Evolutionary conservation across 2,113 vertebrate species (phyloP).

Genomic region (Anguilla japonica): DNA sequence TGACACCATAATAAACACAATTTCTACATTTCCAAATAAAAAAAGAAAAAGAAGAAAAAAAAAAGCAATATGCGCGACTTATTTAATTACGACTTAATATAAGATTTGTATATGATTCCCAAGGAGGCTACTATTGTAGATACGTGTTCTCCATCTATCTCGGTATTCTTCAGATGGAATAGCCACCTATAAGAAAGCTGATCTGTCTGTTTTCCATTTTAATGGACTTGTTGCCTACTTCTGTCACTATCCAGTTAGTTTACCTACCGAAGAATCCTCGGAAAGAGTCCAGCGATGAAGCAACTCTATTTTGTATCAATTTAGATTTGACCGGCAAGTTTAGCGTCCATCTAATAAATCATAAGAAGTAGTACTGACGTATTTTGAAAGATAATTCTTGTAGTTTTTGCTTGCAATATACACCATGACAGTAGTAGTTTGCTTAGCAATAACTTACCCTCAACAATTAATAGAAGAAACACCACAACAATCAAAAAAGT

Average conservation of each 20-base stretch:
- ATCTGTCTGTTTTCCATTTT: background rate
- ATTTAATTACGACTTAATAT: background rate
- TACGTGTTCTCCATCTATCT: background rate
- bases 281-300: background rate
- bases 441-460: slow-evolving; percentile 21
- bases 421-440: background rate
- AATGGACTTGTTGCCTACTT: background rate
- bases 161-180: background rate
- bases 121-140: background rate
- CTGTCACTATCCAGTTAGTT: background rate
- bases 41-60: too few species aligned
- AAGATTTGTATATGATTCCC: background rate
- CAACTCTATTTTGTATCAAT: background rate
- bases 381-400: background rate
- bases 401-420: background rate
- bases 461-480: slow-evolving; percentile 1
- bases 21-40: background rate
- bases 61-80: background rate
- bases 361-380: background rate
- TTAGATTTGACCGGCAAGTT: background rate
- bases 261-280: background rate
- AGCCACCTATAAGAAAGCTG: background rate
- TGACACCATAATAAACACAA: background rate
- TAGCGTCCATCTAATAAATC: background rate
- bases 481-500: background rate